phyloP scores from a whole-genome alignment of 1,140 invertebrate genomes.

The Melipona quadrifasciata region DNA sequence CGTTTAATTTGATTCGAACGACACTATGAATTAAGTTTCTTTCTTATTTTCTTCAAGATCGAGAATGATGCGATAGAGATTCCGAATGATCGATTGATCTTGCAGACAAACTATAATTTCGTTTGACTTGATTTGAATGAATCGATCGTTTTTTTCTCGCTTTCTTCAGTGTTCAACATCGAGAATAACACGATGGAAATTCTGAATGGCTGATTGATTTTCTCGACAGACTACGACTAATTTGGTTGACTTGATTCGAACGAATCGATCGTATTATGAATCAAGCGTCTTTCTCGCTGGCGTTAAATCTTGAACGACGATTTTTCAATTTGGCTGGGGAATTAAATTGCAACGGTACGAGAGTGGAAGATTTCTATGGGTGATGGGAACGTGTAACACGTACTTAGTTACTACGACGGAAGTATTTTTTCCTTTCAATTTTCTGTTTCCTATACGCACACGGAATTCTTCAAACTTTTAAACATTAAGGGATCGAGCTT shows the following conservation, averaged over 20 bases:
- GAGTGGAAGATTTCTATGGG: conserved; percentile 9
- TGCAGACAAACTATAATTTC: no score
- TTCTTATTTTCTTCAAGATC: no score
- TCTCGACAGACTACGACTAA: not conserved
- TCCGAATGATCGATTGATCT: no score
- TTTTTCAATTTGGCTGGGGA: not conserved
- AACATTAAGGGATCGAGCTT: not conserved
- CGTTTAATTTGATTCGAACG: no score
- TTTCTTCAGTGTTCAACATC: not conserved
- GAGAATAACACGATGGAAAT: not conserved
- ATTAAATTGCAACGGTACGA: not conserved
- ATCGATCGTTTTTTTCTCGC: not conserved
- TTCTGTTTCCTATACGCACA: not conserved
- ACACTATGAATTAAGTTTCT: no score
- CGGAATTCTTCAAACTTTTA: not conserved
- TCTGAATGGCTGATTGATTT: conserved; percentile 29
- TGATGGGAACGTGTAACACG: conserved; percentile 21
- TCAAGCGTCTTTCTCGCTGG: not conserved
- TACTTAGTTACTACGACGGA: not conserved
- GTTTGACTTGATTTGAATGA: not conserved
- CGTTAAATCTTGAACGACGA: not conserved
- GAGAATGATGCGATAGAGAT: no score
- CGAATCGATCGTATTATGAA: not conserved
- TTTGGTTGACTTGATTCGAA: not conserved
- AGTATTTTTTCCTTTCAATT: not conserved